Conservation (phyloP, 2,113 vertebrate genomes). For the Sterrhoptilus dennistouni region DNA sequence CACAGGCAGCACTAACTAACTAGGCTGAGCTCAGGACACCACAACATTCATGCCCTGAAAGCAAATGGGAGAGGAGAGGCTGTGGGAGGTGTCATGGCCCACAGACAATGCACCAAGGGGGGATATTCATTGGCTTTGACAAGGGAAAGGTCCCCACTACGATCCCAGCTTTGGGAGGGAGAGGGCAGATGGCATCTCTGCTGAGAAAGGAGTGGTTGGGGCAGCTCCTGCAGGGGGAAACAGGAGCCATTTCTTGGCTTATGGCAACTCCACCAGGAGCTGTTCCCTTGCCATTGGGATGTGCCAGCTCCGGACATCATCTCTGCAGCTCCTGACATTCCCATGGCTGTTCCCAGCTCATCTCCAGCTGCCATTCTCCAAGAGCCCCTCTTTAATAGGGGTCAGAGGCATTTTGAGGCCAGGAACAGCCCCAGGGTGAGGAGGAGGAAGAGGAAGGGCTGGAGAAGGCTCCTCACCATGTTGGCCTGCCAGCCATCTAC, state of each 20-base stretch:
- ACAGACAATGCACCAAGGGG: neutral
- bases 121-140: neutral
- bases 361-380: neutral
- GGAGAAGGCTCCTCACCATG: constrained; percentile 81
- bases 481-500: constrained; percentile 95
- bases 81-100: neutral
- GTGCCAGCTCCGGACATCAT: neutral
- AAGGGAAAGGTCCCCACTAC: neutral
- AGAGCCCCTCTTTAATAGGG: too few relatives aligned
- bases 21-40: neutral
- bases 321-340: neutral
- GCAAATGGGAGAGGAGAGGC: neutral
- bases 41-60: neutral
- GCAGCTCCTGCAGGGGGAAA: neutral
- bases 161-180: neutral
- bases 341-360: neutral
- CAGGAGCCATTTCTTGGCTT: neutral
- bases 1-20: constrained; percentile 1
- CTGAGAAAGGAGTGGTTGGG: neutral
- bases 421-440: neutral
- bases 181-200: neutral
- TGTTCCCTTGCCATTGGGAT: neutral
- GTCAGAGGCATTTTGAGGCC: neutral
- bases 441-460: neutral
- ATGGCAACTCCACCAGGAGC: neutral